These are phyloP conservation scores for Callimorpha dominula DNA, from an alignment of 2,888 invertebrate species.

Conservation along the genomic window DNA sequence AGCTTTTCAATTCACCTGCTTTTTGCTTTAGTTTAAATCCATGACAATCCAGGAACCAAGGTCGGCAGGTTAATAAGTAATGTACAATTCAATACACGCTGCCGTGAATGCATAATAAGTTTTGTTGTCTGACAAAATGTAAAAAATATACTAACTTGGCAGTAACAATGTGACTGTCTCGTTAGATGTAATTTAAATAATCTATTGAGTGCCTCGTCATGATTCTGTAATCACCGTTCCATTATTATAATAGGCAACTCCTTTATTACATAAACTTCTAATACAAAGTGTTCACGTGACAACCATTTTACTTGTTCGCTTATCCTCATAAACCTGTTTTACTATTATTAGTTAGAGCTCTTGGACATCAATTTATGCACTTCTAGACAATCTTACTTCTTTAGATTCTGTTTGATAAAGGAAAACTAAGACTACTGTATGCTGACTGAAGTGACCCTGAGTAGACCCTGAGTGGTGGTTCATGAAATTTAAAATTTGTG, in stretches of 20 bases:
- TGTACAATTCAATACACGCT: neutral
- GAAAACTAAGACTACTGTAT: neutral
- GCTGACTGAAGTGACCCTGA: too few species aligned
- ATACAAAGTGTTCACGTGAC: neutral
- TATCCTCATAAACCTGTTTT: neutral
- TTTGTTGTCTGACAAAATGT: constrained; percentile 1
- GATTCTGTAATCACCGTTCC: constrained; percentile 28
- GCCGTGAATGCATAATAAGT: neutral
- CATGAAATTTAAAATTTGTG: neutral
- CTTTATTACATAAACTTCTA: neutral
- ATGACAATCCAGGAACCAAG: neutral
- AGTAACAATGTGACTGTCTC: neutral
- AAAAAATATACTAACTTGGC: neutral
- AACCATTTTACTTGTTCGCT: neutral
- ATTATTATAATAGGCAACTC: constrained; percentile 23
- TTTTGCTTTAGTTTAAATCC: neutral
- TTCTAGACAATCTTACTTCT: neutral
- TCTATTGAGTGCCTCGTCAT: constrained; percentile 36
- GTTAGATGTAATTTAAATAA: constrained; percentile 28
- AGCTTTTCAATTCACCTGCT: neutral
- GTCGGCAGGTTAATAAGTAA: neutral
- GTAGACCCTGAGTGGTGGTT: neutral
- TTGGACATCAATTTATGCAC: neutral
- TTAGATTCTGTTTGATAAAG: neutral
- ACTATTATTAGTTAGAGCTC: neutral